These are phyloP conservation scores for Ophonus ardosiacus DNA, from an alignment of 2,888 invertebrate genomes.

Conservation along the genomic window DNA sequence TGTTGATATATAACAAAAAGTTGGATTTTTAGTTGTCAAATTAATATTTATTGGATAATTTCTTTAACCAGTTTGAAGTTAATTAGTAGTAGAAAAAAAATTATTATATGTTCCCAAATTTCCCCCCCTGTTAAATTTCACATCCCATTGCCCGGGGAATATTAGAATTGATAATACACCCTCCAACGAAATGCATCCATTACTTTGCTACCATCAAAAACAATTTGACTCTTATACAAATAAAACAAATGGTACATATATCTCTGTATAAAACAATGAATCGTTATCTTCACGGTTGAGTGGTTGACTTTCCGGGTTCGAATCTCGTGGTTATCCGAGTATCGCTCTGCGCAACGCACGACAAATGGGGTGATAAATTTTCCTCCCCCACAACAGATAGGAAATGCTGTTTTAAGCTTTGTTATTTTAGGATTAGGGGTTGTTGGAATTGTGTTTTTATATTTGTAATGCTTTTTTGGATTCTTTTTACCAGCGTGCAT, in stretches of 20 bases:
- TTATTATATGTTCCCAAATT: background rate
- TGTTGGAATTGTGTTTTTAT: background rate
- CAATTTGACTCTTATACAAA: background rate
- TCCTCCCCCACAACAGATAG: constrained; percentile 20
- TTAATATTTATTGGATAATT: too few species aligned
- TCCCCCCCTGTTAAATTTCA: background rate
- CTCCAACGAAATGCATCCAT: background rate
- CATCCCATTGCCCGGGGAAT: background rate
- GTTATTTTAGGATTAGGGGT: background rate
- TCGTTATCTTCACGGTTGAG: constrained; percentile 53
- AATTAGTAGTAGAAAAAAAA: too few species aligned
- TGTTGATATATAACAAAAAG: too few species aligned
- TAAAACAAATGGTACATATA: background rate
- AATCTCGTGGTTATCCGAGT: constrained; percentile 48
- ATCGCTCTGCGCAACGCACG: background rate
- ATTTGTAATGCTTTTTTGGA: background rate
- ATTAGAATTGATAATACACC: background rate
- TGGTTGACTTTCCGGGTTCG: constrained; percentile 46
- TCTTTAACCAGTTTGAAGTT: too few species aligned
- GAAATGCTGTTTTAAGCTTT: constrained; percentile 19
- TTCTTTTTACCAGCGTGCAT: background rate
- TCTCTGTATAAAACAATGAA: constrained; percentile 50
- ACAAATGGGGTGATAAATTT: constrained; percentile 54
- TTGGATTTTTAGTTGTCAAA: too few species aligned
- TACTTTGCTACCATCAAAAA: background rate